Base-by-base conservation (phyloP, 2,113 vertebrate genomes). In the Phaethon lepturus region DNA sequence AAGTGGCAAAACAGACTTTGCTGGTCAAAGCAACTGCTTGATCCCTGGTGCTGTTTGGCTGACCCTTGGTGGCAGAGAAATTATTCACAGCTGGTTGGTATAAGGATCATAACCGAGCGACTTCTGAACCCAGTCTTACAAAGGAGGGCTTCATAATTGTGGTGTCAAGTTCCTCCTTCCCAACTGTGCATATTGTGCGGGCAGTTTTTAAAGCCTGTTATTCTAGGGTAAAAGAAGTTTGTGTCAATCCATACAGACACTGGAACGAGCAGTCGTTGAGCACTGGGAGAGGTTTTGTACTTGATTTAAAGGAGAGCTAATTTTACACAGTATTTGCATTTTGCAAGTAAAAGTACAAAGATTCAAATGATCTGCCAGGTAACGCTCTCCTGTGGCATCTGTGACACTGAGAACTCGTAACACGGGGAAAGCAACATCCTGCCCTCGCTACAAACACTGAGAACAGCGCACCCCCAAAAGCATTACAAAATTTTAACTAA, bases 211-310 rank as follows among this genome's bases (percentile, higher is more conserved):
- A 88, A 74, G 7, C 17, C 29, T 33, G 10, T 19, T 63, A 13
- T 16, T 59, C n/a, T 1, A 4, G 66, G 42, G 25, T 24, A 1
- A 50, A 92, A 38, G 38, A 86, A 80, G 10, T 72, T 64, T 25
- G 2, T 6, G 5, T 42, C 29, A 5, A 19, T 40, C 79, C 22
- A 1, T 10, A 31, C 22, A 38, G 35, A 56, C 45, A 23, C 18
- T 35, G 50, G 53, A 60, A 86, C 50, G 24, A 73, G 49, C 49
- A 25, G 45, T 24, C 10, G 2, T 8, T 71, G 68, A 82, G 52
- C 52, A 17, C 24, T 25, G 35, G 31, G 31, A 72, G 9, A n/a
- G 25, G 24, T 49, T 53, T 33, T 0, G 0, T 20, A 9, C 7
- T 31, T 23, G 44, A 25, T 75, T 29, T 19, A 23, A 42, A 49